A percentile compares a stretch with the other conserved stretches of the same genome.
Conservation (phyloP, 1,140 invertebrate genomes). For the Periplaneta americana region DNA sequence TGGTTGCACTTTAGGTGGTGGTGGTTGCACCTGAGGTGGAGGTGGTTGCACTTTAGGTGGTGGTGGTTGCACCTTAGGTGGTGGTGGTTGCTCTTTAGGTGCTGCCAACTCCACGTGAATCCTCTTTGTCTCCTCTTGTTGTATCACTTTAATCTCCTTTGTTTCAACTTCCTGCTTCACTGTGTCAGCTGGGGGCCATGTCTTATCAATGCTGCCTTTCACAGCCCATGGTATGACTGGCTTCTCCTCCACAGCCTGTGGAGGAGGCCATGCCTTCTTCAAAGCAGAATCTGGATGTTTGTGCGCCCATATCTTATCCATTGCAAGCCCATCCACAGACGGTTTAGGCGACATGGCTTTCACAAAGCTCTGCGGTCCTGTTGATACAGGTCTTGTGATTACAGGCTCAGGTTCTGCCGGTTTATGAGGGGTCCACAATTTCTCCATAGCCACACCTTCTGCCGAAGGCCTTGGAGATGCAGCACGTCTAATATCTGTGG, state of each 20-base stretch:
- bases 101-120: neutral
- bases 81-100: neutral
- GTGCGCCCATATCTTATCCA: conserved; percentile 41
- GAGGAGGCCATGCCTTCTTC: conserved; percentile 47
- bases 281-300: conserved; percentile 40
- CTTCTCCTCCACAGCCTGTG: conserved; percentile 29
- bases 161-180: neutral
- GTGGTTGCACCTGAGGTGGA: neutral
- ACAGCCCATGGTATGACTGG: conserved; percentile 27
- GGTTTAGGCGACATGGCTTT: conserved; percentile 23
- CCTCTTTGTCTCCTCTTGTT: neutral
- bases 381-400: conserved; percentile 3
- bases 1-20: neutral
- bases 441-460: conserved; percentile 33
- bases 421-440: conserved; percentile 25
- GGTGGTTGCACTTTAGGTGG: no score
- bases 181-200: conserved; percentile 24
- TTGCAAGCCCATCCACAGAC: conserved; percentile 24
- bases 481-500: conserved; percentile 12
- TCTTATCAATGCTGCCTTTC: conserved; percentile 27
- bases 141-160: neutral
- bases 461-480: conserved; percentile 26
- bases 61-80: neutral
- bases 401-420: conserved; percentile 15
- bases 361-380: neutral